Evolutionary conservation across 2,888 invertebrate genomes (phyloP).

Genomic region (Hydrotaea diabolus): DNA sequence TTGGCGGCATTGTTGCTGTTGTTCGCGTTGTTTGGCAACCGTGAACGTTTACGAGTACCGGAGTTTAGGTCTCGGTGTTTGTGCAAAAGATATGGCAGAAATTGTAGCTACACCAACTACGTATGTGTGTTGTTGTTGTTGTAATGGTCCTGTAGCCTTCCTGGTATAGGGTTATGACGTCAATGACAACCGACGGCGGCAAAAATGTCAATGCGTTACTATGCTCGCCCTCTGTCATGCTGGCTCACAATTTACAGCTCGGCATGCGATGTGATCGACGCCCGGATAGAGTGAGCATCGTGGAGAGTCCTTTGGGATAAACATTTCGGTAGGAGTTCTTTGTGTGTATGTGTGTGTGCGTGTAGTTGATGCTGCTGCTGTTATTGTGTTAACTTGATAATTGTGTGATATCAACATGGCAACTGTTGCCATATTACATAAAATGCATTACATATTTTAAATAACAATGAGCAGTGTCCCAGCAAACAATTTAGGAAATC

Average conservation of each 20-base stretch:
- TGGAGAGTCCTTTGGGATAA: conserved; percentile 11
- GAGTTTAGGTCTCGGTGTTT: neutral
- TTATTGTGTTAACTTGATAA: conserved; percentile 59
- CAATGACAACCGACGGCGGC: conserved; percentile 58
- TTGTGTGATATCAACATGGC: conserved; percentile 62
- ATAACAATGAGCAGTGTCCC: conserved; percentile 33
- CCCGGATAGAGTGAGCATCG: neutral
- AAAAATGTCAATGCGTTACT: conserved; percentile 53
- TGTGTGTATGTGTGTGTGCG: too few species aligned
- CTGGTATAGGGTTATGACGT: conserved; percentile 38
- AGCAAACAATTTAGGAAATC: conserved; percentile 30
- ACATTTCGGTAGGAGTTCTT: conserved; percentile 16
- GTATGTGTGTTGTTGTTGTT: conserved; percentile 9
- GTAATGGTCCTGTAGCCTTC: neutral
- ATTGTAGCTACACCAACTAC: neutral
- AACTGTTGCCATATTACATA: conserved; percentile 59
- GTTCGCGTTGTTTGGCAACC: neutral
- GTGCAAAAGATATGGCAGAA: neutral
- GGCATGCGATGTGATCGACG: neutral
- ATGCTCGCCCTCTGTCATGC: neutral
- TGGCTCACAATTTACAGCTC: too few species aligned
- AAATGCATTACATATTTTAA: conserved; percentile 42
- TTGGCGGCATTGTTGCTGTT: conserved; percentile 7
- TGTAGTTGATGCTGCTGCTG: conserved; percentile 25
- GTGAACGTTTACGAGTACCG: neutral